Conservation (phyloP, 2,797 vertebrate species). For the Anabas testudineus region DNA sequence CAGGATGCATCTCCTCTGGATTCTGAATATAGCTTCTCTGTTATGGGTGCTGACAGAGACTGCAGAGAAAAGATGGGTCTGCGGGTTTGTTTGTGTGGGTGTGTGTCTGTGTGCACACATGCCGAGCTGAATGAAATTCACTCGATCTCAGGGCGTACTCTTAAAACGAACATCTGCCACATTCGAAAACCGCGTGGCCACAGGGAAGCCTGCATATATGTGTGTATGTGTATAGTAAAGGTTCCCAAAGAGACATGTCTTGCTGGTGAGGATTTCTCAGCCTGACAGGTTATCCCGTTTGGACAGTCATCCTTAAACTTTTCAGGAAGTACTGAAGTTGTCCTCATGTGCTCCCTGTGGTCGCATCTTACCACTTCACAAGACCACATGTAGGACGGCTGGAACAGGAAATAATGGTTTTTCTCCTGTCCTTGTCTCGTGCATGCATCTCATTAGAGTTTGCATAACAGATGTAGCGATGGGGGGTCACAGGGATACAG, state of each 20-base stretch:
- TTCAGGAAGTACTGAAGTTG: conserved; percentile 19
- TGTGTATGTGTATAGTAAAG: neutral
- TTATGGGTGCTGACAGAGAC: conserved; percentile 47
- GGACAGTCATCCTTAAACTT: conserved; percentile 33
- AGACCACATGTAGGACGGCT: neutral
- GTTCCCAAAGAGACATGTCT: conserved; percentile 28
- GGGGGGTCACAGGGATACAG: too few species aligned
- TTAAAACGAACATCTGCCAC: conserved; percentile 56
- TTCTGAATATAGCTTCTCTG: conserved; percentile 58
- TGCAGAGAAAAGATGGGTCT: conserved; percentile 23
- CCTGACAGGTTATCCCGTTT: conserved; percentile 42
- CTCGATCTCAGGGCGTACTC: conserved; percentile 27
- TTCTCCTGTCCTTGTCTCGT: conserved; percentile 14
- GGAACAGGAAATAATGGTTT: neutral
- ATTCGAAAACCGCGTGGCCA: conserved; percentile 22
- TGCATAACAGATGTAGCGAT: too few species aligned
- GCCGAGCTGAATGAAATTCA: conserved; percentile 38
- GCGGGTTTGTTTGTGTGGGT: conserved; percentile 34
- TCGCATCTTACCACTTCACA: too few species aligned
- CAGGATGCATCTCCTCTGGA: conserved; percentile 69
- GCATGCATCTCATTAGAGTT: too few species aligned
- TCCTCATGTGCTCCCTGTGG: conserved; percentile 6
- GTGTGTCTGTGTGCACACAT: conserved; percentile 39
- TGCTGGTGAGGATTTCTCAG: conserved; percentile 24
- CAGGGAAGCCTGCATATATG: conserved; percentile 9